These are phyloP conservation scores for Halictus quadricinctus DNA, from an alignment of 2,888 invertebrate genomes.

Conservation along the genomic window DNA sequence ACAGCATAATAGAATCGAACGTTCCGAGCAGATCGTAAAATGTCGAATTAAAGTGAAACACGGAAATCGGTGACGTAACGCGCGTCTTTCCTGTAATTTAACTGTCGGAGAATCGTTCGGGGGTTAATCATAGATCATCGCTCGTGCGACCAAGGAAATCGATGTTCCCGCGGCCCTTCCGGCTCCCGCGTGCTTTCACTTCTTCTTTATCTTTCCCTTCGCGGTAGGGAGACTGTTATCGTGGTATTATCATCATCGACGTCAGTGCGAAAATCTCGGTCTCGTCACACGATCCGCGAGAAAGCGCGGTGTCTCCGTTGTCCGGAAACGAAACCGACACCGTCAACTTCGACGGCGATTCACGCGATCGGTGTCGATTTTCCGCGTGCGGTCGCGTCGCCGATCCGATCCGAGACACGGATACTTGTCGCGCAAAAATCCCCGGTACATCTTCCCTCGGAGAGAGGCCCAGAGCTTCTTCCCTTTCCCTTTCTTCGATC, in stretches of 20 bases:
- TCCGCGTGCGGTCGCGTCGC: slow-evolving; percentile 38
- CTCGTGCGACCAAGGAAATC: not conserved
- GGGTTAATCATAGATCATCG: not conserved
- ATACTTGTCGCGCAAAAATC: slow-evolving; percentile 41
- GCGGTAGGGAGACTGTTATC: slow-evolving; percentile 3
- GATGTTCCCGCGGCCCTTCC: not conserved
- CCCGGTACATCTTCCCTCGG: not conserved
- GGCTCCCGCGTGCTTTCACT: slow-evolving; percentile 3
- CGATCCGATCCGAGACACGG: slow-evolving; percentile 27
- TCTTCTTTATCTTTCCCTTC: not conserved
- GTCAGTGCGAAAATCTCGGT: slow-evolving; percentile 10
- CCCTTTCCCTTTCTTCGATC: slow-evolving; percentile 4
- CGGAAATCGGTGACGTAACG: not conserved
- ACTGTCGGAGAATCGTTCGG: not conserved
- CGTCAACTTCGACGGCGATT: slow-evolving; percentile 43
- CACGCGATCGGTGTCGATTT: slow-evolving; percentile 56
- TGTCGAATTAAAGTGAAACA: not conserved
- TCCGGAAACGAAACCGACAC: slow-evolving; percentile 57
- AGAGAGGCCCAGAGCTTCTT: not conserved
- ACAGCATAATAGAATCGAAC: not conserved
- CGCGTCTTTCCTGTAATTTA: not conserved
- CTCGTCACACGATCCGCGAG: slow-evolving; percentile 48
- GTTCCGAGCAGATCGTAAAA: not conserved
- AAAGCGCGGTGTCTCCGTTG: slow-evolving; percentile 41
- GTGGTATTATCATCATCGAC: slow-evolving; percentile 22